Percentiles rank a stretch among this genome's conserved stretches.
Conservation (phyloP, 2,797 vertebrate species). For the Tenualosa thibaudeaui region DNA sequence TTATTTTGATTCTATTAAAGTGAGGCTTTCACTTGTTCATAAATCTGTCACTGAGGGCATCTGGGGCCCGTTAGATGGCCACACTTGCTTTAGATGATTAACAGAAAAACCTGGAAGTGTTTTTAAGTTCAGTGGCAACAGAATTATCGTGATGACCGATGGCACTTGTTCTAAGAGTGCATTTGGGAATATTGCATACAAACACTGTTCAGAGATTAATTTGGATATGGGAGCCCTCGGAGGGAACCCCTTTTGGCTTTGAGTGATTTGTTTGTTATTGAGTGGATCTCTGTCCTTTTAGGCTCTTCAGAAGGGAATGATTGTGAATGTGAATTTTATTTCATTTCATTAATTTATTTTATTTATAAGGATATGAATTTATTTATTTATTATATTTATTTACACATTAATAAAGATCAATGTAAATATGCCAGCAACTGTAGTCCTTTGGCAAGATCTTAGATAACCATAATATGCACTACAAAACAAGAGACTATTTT, state of each 20-base stretch:
- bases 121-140: not conserved
- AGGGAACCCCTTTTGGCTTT: not conserved
- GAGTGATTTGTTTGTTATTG: not conserved
- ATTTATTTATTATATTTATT: too few relatives aligned
- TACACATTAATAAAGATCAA: too few relatives aligned
- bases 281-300: not conserved
- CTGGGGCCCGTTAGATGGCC: not conserved
- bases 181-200: not conserved
- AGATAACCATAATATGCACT: too few relatives aligned
- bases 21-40: not conserved
- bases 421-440: too few relatives aligned
- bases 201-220: not conserved
- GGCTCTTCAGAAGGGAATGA: too few relatives aligned
- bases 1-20: conserved; percentile 12
- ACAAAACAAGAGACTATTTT: too few relatives aligned
- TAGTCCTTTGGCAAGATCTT: too few relatives aligned
- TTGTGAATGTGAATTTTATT: too few relatives aligned
- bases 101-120: not conserved
- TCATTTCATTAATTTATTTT: too few relatives aligned
- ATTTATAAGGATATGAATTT: too few relatives aligned
- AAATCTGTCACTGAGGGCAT: not conserved
- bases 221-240: too few relatives aligned
- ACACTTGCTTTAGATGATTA: not conserved
- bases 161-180: not conserved
- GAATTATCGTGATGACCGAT: not conserved